phyloP scores from a whole-genome alignment of 2,113 vertebrate genomes.

The Laticauda colubrina region DNA sequence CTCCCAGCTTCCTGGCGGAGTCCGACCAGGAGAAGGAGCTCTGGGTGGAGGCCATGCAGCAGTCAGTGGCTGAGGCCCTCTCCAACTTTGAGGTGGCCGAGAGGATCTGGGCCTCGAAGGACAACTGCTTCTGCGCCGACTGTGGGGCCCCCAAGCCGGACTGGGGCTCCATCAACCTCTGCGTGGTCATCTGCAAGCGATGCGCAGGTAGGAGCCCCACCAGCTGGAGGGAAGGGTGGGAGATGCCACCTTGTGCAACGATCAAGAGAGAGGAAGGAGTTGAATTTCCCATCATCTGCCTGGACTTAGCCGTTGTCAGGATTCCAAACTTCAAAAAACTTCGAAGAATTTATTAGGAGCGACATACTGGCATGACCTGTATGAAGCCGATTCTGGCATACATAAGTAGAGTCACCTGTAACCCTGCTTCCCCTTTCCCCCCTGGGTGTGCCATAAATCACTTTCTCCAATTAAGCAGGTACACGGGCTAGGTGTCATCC shows the following conservation, averaged over 20 bases:
- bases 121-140: slow-evolving; percentile 87
- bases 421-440: no score
- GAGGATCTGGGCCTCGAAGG: slow-evolving; percentile 79
- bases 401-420: no score
- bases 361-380: no score
- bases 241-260: neutral
- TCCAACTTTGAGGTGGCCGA: slow-evolving; percentile 87
- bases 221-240: neutral
- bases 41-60: slow-evolving; percentile 87
- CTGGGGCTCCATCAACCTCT: slow-evolving; percentile 94
- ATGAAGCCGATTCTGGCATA: no score
- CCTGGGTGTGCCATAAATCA: no score
- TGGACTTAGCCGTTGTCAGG: no score
- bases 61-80: slow-evolving; percentile 81
- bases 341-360: no score
- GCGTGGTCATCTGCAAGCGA: slow-evolving; percentile 89
- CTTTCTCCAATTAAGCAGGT: no score
- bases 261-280: no score
- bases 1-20: slow-evolving; percentile 83
- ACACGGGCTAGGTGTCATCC: no score
- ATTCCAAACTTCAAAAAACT: no score
- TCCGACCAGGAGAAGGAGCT: slow-evolving; percentile 83
- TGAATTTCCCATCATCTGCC: no score
- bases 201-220: slow-evolving; percentile 80
- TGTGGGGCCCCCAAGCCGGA: slow-evolving; percentile 80